Conservation (phyloP, 2,113 vertebrate species). For the Macquaria australasica region DNA sequence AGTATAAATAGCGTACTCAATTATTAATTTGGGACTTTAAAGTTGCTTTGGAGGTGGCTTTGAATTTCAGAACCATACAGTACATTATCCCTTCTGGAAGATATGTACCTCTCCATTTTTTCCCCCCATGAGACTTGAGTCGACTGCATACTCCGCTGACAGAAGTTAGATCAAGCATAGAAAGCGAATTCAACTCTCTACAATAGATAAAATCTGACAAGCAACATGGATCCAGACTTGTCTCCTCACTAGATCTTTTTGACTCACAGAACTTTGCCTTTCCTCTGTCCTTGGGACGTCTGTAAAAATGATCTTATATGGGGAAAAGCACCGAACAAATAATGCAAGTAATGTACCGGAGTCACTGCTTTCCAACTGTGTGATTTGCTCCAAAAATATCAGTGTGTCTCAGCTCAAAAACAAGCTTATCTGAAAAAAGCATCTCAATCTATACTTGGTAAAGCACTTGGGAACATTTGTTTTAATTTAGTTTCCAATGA, state of each 20-base stretch:
- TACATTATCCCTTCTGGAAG: conserved; percentile 39
- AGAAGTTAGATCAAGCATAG: conserved; percentile 75
- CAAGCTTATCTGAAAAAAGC: conserved; percentile 64
- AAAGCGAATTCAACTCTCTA: conserved; percentile 63
- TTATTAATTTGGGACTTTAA: conserved; percentile 32
- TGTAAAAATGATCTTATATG: conserved; percentile 64
- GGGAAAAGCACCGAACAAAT: conserved; percentile 61
- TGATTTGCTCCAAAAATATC: conserved; percentile 67
- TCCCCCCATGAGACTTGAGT: conserved; percentile 57
- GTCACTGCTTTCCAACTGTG: conserved; percentile 64
- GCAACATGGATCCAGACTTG: conserved; percentile 73
- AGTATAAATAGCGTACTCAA: conserved; percentile 9
- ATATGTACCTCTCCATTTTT: conserved; percentile 43
- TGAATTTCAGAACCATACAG: conserved; percentile 39
- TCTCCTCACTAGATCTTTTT: conserved; percentile 65
- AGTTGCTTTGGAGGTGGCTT: conserved; percentile 37
- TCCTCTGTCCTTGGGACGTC: conserved; percentile 49
- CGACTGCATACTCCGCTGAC: conserved; percentile 56
- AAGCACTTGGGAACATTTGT: conserved; percentile 70
- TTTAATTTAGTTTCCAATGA: conserved; percentile 71
- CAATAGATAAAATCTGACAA: conserved; percentile 77
- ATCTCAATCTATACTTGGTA: conserved; percentile 59
- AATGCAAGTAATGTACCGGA: conserved; percentile 51
- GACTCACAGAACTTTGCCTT: conserved; percentile 52
- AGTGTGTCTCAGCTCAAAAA: conserved; percentile 36